A percentile compares a stretch with the other conserved stretches of the same genome.
Evolutionary conservation across 1,140 invertebrate genomes (phyloP).

Genomic region (Holcopasites calliopsidis): DNA sequence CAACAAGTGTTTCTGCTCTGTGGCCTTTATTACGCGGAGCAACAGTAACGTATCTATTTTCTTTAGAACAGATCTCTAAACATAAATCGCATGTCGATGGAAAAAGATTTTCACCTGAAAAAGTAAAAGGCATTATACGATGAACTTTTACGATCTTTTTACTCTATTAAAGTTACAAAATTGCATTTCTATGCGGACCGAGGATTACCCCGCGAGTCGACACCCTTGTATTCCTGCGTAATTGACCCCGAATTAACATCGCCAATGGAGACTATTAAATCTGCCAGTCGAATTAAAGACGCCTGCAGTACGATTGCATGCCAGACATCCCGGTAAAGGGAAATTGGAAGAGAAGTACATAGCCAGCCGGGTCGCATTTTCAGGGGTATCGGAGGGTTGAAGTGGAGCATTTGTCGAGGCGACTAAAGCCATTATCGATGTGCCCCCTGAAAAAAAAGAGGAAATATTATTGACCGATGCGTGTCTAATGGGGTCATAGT

Average conservation of each 20-base stretch:
- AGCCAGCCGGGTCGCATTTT: not conserved
- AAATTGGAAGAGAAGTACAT: conserved; percentile 5
- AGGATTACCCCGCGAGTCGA: not conserved
- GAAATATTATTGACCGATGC: not conserved
- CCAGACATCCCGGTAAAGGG: not conserved
- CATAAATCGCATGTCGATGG: not conserved
- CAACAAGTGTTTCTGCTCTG: not conserved
- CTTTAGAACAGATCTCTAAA: not conserved
- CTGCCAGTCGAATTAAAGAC: not conserved
- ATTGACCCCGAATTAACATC: conserved; percentile 39
- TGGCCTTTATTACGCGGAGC: not conserved
- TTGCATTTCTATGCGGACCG: not conserved
- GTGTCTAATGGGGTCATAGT: conserved; percentile 12
- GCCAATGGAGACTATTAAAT: conserved; percentile 17
- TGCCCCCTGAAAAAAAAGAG: not conserved
- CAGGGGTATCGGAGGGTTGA: not conserved
- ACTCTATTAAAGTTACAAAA: not conserved
- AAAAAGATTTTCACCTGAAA: not conserved
- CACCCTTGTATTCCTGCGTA: not conserved
- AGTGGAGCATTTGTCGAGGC: not conserved
- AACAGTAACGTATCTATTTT: not conserved
- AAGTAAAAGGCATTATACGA: not conserved
- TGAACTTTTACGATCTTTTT: too few species aligned
- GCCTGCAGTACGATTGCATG: conserved; percentile 1
- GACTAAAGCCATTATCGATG: not conserved